phyloP scores from a whole-genome alignment of 2,113 vertebrate genomes.

The Embiotoca jacksoni region DNA sequence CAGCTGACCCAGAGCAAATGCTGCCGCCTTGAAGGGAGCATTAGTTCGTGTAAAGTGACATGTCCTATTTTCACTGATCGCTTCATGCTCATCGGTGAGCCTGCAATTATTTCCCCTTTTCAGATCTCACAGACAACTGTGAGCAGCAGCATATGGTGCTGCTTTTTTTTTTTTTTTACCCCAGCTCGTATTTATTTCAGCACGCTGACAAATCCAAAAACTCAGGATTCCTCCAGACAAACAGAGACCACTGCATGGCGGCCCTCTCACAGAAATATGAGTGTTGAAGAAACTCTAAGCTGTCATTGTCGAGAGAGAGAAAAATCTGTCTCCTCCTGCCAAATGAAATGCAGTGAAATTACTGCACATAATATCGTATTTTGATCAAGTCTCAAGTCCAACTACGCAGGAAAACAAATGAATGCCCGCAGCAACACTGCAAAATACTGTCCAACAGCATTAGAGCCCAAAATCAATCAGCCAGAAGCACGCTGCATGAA shows the following conservation, averaged over 20 bases:
- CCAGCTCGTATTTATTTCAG: not conserved
- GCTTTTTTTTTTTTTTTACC: not conserved
- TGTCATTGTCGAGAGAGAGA: not conserved
- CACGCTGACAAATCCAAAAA: not conserved
- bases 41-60: conserved; percentile 83
- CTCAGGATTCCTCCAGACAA: conserved; percentile 21
- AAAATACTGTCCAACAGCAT: no score
- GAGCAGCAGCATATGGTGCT: conserved; percentile 32
- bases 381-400: no score
- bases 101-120: conserved; percentile 39
- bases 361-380: not conserved
- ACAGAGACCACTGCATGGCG: no score
- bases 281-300: not conserved
- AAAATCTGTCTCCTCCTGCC: not conserved
- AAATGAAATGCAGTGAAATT: not conserved
- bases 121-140: conserved; percentile 9
- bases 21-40: conserved; percentile 73
- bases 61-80: conserved; percentile 76
- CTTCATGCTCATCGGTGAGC: conserved; percentile 42
- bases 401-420: no score
- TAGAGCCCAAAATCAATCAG: no score
- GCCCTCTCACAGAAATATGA: not conserved
- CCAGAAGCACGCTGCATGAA: no score
- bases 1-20: conserved; percentile 88
- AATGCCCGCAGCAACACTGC: no score